Evolutionary conservation across 2,888 invertebrate species (phyloP).

Genomic region (Drosophila ustulata): DNA sequence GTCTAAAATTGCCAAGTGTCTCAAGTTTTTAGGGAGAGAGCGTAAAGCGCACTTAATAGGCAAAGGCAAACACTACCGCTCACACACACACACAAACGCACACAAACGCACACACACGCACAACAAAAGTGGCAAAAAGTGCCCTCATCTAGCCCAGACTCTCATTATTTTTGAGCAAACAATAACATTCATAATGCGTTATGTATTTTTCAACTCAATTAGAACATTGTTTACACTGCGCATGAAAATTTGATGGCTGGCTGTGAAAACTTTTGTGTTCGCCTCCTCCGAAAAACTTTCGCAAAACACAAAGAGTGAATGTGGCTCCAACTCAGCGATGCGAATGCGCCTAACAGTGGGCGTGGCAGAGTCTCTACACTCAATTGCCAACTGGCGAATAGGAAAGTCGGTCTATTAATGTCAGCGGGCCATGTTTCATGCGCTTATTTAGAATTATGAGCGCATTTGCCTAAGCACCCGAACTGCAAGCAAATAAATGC

Average conservation of each 20-base stretch:
- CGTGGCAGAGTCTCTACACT: constrained; percentile 12
- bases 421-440: constrained; percentile 45
- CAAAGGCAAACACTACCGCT: constrained; percentile 53
- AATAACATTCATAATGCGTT: constrained; percentile 75
- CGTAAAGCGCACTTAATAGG: constrained; percentile 51
- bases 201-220: constrained; percentile 80
- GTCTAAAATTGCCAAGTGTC: constrained; percentile 58
- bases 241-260: constrained; percentile 65
- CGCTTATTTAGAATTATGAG: constrained; percentile 77
- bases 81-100: constrained; percentile 14
- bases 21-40: constrained; percentile 50
- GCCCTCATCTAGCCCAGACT: constrained; percentile 16
- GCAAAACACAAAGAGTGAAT: constrained; percentile 62
- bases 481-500: constrained; percentile 46
- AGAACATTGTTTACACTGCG: constrained; percentile 76
- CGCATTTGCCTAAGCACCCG: constrained; percentile 55
- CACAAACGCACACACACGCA: constrained; percentile 8
- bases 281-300: constrained; percentile 46
- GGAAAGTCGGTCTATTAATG: constrained; percentile 41
- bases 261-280: constrained; percentile 24
- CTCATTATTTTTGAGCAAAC: constrained; percentile 72
- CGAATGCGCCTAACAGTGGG: constrained; percentile 1
- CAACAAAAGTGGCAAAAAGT: constrained; percentile 9
- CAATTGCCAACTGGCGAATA: not conserved
- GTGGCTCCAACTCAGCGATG: constrained; percentile 20